Conservation (phyloP, 2,888 invertebrate genomes). For the Agrochola macilenta region DNA sequence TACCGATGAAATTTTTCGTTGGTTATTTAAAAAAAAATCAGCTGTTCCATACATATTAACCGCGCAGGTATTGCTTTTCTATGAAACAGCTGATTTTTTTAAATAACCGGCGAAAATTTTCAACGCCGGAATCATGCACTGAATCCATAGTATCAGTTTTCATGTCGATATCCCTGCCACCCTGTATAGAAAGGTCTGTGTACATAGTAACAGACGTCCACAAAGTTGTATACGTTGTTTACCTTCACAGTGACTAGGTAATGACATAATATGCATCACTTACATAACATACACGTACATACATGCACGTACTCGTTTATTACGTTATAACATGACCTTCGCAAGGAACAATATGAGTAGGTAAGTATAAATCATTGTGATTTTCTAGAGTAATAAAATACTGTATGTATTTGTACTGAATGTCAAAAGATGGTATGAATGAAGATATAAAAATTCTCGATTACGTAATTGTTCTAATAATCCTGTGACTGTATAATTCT, state of each 20-base stretch:
- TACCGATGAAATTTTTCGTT: too few species aligned
- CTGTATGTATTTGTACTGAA: too few species aligned
- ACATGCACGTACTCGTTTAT: constrained; percentile 9
- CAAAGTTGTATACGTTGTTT: constrained; percentile 20
- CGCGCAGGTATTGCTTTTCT: too few species aligned
- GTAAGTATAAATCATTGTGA: not conserved
- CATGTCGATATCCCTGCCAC: too few species aligned
- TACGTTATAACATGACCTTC: not conserved
- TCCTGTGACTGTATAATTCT: not conserved
- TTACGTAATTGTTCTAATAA: not conserved
- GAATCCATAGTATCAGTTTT: too few species aligned
- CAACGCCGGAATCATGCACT: too few species aligned
- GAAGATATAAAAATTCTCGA: not conserved
- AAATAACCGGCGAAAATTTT: too few species aligned
- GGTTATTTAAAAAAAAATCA: too few species aligned
- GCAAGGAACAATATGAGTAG: not conserved
- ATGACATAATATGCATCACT: constrained; percentile 38
- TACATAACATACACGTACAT: not conserved
- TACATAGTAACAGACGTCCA: not conserved
- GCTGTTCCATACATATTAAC: too few species aligned
- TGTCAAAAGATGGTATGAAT: not conserved
- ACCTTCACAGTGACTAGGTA: constrained; percentile 35
- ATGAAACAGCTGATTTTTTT: too few species aligned
- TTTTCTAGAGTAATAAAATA: not conserved
- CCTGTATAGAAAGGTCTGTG: constrained; percentile 23